A percentile compares a stretch with the other conserved stretches of the same genome.
Conservation (phyloP, 2,113 vertebrate species). For the Rhinoderma darwinii region DNA sequence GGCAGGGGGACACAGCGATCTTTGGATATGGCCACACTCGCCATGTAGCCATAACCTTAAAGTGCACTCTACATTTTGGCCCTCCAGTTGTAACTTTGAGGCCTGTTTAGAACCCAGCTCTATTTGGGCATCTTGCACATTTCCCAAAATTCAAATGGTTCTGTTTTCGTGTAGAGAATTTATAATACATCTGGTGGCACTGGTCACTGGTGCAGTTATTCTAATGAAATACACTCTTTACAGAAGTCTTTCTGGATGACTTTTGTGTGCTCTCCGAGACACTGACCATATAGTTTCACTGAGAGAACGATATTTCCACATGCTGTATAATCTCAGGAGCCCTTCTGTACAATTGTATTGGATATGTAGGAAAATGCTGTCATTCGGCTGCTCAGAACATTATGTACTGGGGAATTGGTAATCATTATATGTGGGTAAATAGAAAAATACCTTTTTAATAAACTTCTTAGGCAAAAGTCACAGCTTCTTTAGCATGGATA, state of each 20-base stretch:
- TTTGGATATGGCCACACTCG: too few relatives aligned
- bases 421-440: neutral
- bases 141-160: neutral
- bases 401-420: neutral
- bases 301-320: neutral
- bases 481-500: neutral
- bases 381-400: neutral
- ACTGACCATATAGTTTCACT: neutral
- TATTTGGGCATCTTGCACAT: neutral
- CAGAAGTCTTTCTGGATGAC: neutral
- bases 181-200: neutral
- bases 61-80: neutral
- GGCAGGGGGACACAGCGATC: too few relatives aligned
- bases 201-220: neutral
- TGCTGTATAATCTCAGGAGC: constrained; percentile 5
- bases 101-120: neutral
- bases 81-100: neutral
- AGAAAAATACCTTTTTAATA: constrained; percentile 11
- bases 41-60: too few relatives aligned
- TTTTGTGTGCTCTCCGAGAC: neutral
- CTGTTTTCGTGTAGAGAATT: neutral
- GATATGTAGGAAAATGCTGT: neutral
- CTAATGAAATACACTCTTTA: neutral
- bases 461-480: constrained; percentile 1
- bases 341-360: constrained; percentile 1